Evolutionary conservation across 1,140 invertebrate genomes (phyloP).

Genomic region (Galleria mellonella): DNA sequence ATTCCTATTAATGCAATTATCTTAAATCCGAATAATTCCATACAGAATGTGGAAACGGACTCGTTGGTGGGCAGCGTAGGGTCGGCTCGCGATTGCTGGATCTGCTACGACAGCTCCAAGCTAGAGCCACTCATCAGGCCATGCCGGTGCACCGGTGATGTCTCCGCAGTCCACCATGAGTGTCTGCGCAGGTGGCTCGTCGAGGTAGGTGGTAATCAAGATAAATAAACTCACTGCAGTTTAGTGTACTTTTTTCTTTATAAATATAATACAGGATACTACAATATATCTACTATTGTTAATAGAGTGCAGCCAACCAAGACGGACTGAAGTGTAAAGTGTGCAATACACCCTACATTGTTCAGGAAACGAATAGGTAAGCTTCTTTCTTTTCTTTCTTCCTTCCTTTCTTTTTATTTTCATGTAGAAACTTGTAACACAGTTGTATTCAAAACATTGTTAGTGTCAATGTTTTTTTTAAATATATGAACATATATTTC

Average conservation of each 20-base stretch:
- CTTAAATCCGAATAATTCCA: no score
- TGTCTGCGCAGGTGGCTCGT: slow-evolving; percentile 93
- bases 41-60: slow-evolving; percentile 71
- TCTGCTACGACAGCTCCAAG: slow-evolving; percentile 91
- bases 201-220: slow-evolving; percentile 71
- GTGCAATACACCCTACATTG: slow-evolving; percentile 84
- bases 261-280: no score
- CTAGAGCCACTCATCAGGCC: slow-evolving; percentile 91
- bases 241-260: no score
- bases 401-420: neutral
- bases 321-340: slow-evolving; percentile 86
- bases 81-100: slow-evolving; percentile 87
- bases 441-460: no score
- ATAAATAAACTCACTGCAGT: no score
- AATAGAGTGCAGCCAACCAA: slow-evolving; percentile 78
- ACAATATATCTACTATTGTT: slow-evolving; percentile 16
- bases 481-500: no score
- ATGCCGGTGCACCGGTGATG: slow-evolving; percentile 92
- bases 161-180: slow-evolving; percentile 92
- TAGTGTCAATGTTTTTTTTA: neutral
- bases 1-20: no score
- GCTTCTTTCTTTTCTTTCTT: neutral
- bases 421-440: no score
- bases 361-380: slow-evolving; percentile 79
- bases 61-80: slow-evolving; percentile 68